Evolutionary conservation across 1,140 invertebrate genomes (phyloP), one percentile per base, ranked within the genome.

Genomic region (Lasioglossum albipes): DNA sequence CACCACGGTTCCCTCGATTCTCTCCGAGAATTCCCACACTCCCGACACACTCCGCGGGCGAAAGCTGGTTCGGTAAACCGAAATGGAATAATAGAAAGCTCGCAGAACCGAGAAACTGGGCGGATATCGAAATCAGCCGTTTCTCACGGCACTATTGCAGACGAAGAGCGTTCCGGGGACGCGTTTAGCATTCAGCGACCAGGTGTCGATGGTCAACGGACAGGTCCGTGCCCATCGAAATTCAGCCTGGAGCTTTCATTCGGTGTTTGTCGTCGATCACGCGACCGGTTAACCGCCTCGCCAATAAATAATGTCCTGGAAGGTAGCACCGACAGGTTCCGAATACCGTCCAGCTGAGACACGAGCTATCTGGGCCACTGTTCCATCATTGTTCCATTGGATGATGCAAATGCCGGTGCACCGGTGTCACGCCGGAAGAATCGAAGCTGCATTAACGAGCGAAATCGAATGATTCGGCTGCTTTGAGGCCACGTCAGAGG

Each of bases 51-150:
- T 84, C 71, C 54, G 65, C 13, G 64, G 13, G 71, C 70, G 72
- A 81, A 87, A 87, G 67, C 64, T 84, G 68, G 78, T 81, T 81
- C 79, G 71, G 80, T 73, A 86, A 84, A 77, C 75, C 81, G 79
- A 85, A 83, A 85, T 87, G 76, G 84, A 83, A 86, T 88, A 87
- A 88, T 87, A 66, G 36, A 66, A 66, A 66, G 76, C 78, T 85
- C 75, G 80, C 75, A 68, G 71, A 61, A 72, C 79, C 84, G 75
- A 84, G 79, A 86, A 86, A 83, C 83, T 76, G 83, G 62, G 81
- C 77, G 79, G 78, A 87, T 87, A 87, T 87, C 81, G 54, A 69
- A 82, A 86, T 89, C 79, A 80, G 81, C 71, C 81, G 81, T 86
- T 59, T 87, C 79, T 81, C 81, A 72, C 67, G 52, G 79, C 79